Conservation (phyloP, 2,797 vertebrate species). For the Intellagama lesueurii region DNA sequence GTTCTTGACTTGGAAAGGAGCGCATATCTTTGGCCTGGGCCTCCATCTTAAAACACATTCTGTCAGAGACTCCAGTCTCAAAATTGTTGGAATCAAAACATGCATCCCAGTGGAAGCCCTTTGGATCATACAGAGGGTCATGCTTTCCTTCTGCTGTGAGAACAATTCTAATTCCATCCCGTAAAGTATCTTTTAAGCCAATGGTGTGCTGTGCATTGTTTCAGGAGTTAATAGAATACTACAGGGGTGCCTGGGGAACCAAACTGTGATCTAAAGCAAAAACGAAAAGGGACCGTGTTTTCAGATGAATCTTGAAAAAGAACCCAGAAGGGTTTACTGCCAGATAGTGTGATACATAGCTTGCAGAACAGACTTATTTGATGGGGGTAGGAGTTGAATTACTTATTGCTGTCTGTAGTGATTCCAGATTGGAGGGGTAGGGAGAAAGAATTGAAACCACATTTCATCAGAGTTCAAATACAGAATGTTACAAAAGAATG, state of each 20-base stretch:
- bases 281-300: neutral
- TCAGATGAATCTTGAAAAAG: neutral
- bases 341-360: constrained; percentile 37
- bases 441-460: constrained; percentile 29
- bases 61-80: neutral
- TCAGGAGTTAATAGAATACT: neutral
- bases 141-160: neutral
- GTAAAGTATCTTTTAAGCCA: neutral
- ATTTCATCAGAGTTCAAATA: constrained; percentile 30
- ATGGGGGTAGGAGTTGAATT: constrained; percentile 24
- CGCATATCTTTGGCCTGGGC: neutral
- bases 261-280: neutral
- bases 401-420: neutral
- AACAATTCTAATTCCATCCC: neutral
- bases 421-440: constrained; percentile 21
- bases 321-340: neutral
- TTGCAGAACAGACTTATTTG: constrained; percentile 19
- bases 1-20: neutral
- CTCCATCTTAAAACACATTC: neutral
- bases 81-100: neutral
- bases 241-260: neutral
- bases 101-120: neutral
- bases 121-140: neutral
- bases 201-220: neutral
- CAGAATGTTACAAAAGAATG: constrained; percentile 3